Evolutionary conservation across 2,113 vertebrate genomes (phyloP), one percentile per base, ranked within the genome.

Genomic region (Nibea coibor): DNA sequence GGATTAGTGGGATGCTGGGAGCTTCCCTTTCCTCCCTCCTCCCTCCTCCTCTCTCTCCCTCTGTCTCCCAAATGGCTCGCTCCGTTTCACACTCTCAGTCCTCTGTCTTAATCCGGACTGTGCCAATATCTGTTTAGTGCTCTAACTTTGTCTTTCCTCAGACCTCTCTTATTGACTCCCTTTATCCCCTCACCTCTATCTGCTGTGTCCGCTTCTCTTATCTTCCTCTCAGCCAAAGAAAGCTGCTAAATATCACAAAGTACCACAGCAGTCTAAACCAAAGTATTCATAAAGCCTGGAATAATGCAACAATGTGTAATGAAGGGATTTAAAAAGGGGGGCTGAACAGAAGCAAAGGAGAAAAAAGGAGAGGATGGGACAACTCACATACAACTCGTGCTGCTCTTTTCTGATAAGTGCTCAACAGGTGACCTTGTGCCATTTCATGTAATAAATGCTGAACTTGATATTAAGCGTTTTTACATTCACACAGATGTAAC

Each of bases 1-100:
- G 87, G 86, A 89, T 90, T 93, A 89, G 72, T 10, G 43, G 62
- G 78, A 80, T 77, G 82, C 57, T 77, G 78, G 48, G 76, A 88
- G 82, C 83, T 78, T 74, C 69, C 73, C 67, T 84, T 47, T 61
- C 57, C 76, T 86, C 76, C 28, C 61, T 61, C 51, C 76, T 84
- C 74, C 28, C 61, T 63, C 65, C 63, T 72, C 71, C 70, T 11
- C 14, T 15, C 43, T 15, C 43, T 74, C 70, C 2, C 7, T 56
- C 24, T 35, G 6, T 73, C 68, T 83, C 74, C 77, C 64, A 68
- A 43, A 66, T 26, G 79, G 53, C 54, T 68, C 51, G 5, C 14
- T 79, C 72, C 74, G 62, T 73, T 85, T 80, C 57, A 62, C 73
- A 74, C 73, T 51, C 57, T 75, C 72, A 53, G 71, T 58, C 66